A percentile compares a stretch with the other conserved stretches of the same genome.
phyloP scores from a whole-genome alignment of 1,140 invertebrate genomes.

The Cardiocondyla obscurior region DNA sequence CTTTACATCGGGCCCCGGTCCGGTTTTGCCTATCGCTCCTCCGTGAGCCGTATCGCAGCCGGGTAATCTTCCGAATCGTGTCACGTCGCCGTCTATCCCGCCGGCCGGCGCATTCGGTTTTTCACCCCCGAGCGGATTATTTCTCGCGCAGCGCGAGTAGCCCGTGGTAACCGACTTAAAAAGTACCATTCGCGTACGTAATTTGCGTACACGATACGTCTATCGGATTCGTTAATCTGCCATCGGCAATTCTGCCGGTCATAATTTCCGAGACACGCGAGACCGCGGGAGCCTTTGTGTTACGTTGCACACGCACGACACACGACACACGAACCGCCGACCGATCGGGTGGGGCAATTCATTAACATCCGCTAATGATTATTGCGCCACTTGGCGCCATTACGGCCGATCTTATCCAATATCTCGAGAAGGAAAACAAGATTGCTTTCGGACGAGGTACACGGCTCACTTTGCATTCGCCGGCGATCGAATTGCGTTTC shows the following conservation, averaged over 20 bases:
- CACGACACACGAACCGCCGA: not conserved
- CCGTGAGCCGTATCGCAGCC: not conserved
- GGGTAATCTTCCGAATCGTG: not conserved
- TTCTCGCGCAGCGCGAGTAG: not conserved
- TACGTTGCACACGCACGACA: not conserved
- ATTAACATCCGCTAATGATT: constrained; percentile 47
- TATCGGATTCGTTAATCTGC: constrained; percentile 32
- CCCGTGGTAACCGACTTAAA: not conserved
- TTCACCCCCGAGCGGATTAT: not conserved
- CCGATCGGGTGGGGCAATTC: constrained; percentile 1
- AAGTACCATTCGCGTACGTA: constrained; percentile 19
- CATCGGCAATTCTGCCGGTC: constrained; percentile 25
- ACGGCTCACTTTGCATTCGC: not conserved
- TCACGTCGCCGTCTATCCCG: not conserved
- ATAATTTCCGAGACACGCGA: constrained; percentile 21
- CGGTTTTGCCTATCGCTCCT: not conserved
- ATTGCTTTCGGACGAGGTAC: not conserved
- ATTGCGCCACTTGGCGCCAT: not conserved
- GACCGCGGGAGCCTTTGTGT: not conserved
- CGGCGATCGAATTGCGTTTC: constrained; percentile 52
- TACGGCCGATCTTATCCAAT: not conserved
- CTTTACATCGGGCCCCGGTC: not conserved
- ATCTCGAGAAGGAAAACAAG: not conserved
- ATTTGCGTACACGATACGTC: constrained; percentile 19
- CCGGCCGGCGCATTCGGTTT: not conserved